phyloP scores from a whole-genome alignment of 2,888 invertebrate species.

The Ectemnius continuus region DNA sequence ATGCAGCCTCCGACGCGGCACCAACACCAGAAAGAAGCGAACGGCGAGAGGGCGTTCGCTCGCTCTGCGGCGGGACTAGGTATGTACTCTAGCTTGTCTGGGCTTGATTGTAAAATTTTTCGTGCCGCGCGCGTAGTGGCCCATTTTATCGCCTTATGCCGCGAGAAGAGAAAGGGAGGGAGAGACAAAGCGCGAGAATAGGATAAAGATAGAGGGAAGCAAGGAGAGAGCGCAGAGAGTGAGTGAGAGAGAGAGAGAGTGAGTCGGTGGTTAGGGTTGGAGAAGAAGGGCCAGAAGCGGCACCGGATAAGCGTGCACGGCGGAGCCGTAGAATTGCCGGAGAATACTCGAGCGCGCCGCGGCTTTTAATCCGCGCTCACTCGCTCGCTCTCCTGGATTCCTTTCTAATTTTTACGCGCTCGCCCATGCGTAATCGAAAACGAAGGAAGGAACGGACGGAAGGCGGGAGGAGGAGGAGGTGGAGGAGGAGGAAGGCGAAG shows the following conservation, averaged over 20 bases:
- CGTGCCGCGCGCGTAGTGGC: conserved; percentile 64
- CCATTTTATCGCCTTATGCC: conserved; percentile 69
- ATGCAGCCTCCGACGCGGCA: conserved; percentile 31
- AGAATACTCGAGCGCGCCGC: conserved; percentile 65
- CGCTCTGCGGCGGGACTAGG: no score
- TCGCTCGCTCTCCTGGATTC: conserved; percentile 68
- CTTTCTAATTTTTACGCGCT: conserved; percentile 71
- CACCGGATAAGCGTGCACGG: conserved; percentile 49
- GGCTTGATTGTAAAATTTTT: conserved; percentile 73
- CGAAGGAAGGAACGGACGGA: conserved; percentile 53
- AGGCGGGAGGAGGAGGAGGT: conserved; percentile 45
- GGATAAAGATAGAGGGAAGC: conserved; percentile 1
- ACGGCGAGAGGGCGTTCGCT: no score
- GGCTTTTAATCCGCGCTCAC: conserved; percentile 58
- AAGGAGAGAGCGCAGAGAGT: conserved; percentile 28
- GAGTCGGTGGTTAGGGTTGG: conserved; percentile 28
- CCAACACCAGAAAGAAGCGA: conserved; percentile 28
- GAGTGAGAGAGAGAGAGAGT: conserved; percentile 25
- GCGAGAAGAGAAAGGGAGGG: conserved; percentile 8
- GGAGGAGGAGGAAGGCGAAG: conserved; percentile 9
- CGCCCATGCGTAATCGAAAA: conserved; percentile 70
- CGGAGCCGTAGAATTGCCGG: conserved; percentile 62
- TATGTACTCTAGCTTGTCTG: conserved; percentile 55
- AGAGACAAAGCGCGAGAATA: not conserved
- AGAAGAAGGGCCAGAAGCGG: conserved; percentile 52